Conservation (phyloP, 2,113 vertebrate genomes). For the Muscicapa adusta region DNA sequence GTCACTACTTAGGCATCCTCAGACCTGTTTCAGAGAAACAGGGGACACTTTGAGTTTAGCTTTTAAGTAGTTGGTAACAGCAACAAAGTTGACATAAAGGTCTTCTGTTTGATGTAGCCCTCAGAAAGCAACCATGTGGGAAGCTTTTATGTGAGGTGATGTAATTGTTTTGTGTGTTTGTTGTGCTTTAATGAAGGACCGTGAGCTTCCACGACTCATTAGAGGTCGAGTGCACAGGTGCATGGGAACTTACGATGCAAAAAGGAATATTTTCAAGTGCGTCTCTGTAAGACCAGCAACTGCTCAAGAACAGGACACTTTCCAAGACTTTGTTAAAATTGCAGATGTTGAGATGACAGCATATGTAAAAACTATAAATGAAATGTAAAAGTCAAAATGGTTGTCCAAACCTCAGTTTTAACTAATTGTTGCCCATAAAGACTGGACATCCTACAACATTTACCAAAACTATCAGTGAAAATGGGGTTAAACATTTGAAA, state of each 20-base stretch:
- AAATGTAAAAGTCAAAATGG: slow-evolving; percentile 66
- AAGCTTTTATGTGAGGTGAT: neutral
- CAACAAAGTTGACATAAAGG: neutral
- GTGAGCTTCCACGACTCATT: slow-evolving; percentile 87
- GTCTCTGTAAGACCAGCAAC: slow-evolving; percentile 86
- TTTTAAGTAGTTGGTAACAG: neutral
- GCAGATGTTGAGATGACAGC: slow-evolving; percentile 83
- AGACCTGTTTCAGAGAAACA: neutral
- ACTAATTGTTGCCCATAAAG: neutral
- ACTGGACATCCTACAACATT: neutral
- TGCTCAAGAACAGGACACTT: slow-evolving; percentile 82
- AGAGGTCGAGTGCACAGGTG: slow-evolving; percentile 89
- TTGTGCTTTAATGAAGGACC: slow-evolving; percentile 78
- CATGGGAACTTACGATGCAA: slow-evolving; percentile 86
- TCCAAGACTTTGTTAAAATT: slow-evolving; percentile 79
- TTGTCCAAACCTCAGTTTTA: neutral
- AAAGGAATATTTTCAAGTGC: slow-evolving; percentile 82
- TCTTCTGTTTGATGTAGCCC: neutral
- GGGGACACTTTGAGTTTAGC: neutral
- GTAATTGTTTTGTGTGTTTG: neutral
- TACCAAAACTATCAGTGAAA: neutral
- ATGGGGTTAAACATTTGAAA: neutral
- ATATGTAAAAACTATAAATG: slow-evolving; percentile 74
- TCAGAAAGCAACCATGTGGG: neutral
- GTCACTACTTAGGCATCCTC: neutral